These are phyloP conservation scores for Spatula versicolor DNA, from an alignment of 2,797 vertebrate genomes.

Conservation along the genomic window DNA sequence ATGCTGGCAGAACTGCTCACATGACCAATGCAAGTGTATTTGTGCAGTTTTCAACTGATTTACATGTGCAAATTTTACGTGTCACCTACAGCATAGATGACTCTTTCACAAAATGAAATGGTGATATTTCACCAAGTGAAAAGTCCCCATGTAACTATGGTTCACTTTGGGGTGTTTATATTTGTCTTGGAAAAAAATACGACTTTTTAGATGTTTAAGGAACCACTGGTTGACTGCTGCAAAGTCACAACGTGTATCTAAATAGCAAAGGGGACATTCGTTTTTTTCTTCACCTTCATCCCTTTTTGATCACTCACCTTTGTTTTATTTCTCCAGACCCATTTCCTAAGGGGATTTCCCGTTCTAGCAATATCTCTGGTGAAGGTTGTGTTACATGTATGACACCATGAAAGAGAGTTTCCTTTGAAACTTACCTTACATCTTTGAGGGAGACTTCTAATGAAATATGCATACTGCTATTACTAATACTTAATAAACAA, in stretches of 20 bases:
- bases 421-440: background rate
- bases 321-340: conserved; percentile 3
- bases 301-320: background rate
- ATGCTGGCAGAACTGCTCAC: background rate
- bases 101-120: background rate
- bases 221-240: background rate
- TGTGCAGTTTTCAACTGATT: background rate
- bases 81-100: background rate
- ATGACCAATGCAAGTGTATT: too few relatives aligned
- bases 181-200: background rate
- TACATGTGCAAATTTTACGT: background rate
- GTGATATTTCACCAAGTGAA: background rate
- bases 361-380: background rate
- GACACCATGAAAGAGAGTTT: background rate
- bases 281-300: background rate
- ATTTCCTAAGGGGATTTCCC: conserved; percentile 4
- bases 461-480: background rate
- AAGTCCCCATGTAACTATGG: background rate
- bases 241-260: background rate
- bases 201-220: background rate
- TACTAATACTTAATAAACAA: background rate
- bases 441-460: conserved; percentile 3
- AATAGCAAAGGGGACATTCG: background rate
- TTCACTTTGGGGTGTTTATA: background rate
- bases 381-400: background rate